phyloP scores from a whole-genome alignment of 1,140 invertebrate genomes.

The Diachasma alloeum region DNA sequence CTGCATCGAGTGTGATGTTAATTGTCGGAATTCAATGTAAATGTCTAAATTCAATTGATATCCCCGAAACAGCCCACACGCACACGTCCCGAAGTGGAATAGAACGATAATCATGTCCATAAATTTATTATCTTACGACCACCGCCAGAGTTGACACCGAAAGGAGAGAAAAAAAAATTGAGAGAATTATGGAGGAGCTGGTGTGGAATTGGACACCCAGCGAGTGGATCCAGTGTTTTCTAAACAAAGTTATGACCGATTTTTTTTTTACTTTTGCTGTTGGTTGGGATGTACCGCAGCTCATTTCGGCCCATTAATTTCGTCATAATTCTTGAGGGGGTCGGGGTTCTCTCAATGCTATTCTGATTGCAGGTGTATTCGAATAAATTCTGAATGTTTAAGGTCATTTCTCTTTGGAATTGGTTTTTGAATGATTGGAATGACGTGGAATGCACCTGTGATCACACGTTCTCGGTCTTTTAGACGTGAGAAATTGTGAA shows the following conservation, averaged over 20 bases:
- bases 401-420: no score
- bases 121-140: neutral
- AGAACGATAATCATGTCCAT: neutral
- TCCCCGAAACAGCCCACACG: neutral
- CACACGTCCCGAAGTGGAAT: neutral
- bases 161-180: neutral
- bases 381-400: no score
- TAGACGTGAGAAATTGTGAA: no score
- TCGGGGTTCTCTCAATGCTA: no score
- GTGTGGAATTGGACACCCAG: neutral
- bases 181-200: neutral
- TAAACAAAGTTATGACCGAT: constrained; percentile 4
- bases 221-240: neutral
- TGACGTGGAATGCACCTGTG: no score
- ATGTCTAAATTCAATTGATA: constrained; percentile 6
- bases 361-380: no score
- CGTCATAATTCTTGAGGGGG: no score
- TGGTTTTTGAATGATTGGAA: no score
- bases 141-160: neutral
- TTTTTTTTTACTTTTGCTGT: neutral
- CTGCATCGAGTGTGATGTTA: neutral
- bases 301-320: no score
- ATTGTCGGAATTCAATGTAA: neutral
- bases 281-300: no score
- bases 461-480: no score